Base-by-base conservation (phyloP, 1,140 invertebrate species). In the Solenopsis fugax region DNA sequence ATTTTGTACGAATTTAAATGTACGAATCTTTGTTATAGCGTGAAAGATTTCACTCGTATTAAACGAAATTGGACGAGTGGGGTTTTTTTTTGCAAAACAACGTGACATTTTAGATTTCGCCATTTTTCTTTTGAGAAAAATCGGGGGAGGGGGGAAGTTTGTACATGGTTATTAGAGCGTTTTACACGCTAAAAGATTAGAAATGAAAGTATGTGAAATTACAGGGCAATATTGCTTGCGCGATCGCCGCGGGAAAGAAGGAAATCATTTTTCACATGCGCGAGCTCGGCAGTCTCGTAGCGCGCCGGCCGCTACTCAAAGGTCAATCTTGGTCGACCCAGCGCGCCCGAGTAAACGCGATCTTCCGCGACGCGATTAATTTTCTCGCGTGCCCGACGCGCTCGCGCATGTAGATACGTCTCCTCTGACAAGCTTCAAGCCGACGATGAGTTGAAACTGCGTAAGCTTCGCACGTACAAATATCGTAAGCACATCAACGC, bases 291-390 rank as follows among this genome's bases (percentile, higher is more conserved):
- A 21, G n/a, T 41, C 50, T 52, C 29, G 4, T 13, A 10, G 52
- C 64, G 50, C 60, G 41, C 45, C 34, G 29, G 41, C 45, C 34
- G 29, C 37, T 67, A 24, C 50, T 56, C 64, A 0, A 18, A 21
- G 65, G 80, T 82, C 67, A 82, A 37, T 72, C 80, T 21, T 6
- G 52, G 37, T 2, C 80, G 67, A 82, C 67, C 67, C 24, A 16
- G 21, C 78, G 48, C 50, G 29, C 18, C 12, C 67, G 80, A 72
- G n/a, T 71, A 82, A 82, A 82, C 78, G 78, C 78, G 78, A 72
- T 82, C 65, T 71, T 82, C 78, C 78, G 78, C 48, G 64, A 34
- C 16, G 78, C 78, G 54, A 82, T 82, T 60, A 72, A 82, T 82
- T 82, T 82, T 58, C 78, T 58, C 78, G 67, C 54, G 65, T 71